Conservation (phyloP, 2,888 invertebrate genomes). For the Aporophyla lueneburgensis region DNA sequence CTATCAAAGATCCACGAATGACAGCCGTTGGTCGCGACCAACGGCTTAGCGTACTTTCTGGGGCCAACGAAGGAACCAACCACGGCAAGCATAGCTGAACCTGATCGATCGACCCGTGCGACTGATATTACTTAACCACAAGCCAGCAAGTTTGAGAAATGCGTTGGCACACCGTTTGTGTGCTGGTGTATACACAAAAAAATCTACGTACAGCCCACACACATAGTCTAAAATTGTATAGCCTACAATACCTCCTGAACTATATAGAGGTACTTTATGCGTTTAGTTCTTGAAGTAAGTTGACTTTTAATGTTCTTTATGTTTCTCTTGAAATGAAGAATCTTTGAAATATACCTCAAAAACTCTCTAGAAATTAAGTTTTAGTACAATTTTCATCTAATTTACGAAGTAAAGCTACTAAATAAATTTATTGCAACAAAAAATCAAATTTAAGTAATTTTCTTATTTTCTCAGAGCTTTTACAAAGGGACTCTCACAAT, state of each 20-base stretch:
- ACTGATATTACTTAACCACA: no score
- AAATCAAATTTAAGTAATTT: background rate
- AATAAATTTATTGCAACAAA: background rate
- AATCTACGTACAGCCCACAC: no score
- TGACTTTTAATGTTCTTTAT: background rate
- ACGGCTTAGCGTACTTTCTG: no score
- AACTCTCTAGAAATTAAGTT: background rate
- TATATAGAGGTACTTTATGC: background rate
- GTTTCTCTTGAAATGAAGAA: background rate
- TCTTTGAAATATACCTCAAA: background rate
- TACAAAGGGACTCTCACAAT: background rate
- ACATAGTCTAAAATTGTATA: no score
- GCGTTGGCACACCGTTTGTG: slow-evolving; percentile 48
- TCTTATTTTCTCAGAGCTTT: background rate
- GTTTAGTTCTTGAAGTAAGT: background rate
- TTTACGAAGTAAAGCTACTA: background rate
- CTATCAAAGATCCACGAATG: no score
- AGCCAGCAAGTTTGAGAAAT: slow-evolving; percentile 57
- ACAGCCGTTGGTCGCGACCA: no score
- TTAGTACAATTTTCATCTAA: background rate
- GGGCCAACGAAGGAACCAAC: no score
- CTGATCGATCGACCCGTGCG: no score
- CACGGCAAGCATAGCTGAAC: no score
- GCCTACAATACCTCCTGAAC: no score
- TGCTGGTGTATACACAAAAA: background rate